phyloP scores from a whole-genome alignment of 1,140 invertebrate genomes.

The Potamilus streckersoni region DNA sequence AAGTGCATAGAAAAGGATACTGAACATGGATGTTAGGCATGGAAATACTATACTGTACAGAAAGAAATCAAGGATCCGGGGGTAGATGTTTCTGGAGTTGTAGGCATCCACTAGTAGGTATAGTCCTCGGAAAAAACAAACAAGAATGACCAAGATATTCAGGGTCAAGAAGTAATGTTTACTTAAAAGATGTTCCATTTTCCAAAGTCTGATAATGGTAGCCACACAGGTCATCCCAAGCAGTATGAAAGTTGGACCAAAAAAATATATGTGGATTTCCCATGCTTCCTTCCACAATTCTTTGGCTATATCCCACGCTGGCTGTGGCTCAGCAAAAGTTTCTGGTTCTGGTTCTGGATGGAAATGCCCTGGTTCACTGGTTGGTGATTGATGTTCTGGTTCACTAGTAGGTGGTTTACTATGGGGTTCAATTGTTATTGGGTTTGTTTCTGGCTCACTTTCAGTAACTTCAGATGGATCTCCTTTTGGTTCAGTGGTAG shows the following conservation, averaged over 20 bases:
- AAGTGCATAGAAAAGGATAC: slow-evolving; percentile 85
- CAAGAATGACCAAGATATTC: slow-evolving; percentile 83
- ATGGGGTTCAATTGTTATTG: slow-evolving; percentile 4
- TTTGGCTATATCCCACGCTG: slow-evolving; percentile 58
- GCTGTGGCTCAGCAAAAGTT: slow-evolving; percentile 40
- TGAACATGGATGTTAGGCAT: slow-evolving; percentile 85
- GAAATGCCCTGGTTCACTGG: background rate
- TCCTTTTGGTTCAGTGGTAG: too few species aligned
- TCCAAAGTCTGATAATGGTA: slow-evolving; percentile 54
- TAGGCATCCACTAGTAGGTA: slow-evolving; percentile 92
- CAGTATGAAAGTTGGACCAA: slow-evolving; percentile 83
- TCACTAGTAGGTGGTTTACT: background rate
- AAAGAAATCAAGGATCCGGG: slow-evolving; percentile 82
- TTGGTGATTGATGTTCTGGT: slow-evolving; percentile 12
- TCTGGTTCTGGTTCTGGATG: slow-evolving; percentile 6
- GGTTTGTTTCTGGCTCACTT: background rate
- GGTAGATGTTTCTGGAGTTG: slow-evolving; percentile 82
- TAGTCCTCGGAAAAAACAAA: slow-evolving; percentile 84
- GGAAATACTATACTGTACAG: slow-evolving; percentile 74
- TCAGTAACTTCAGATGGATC: background rate
- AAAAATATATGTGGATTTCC: slow-evolving; percentile 89
- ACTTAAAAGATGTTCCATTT: slow-evolving; percentile 51
- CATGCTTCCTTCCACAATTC: slow-evolving; percentile 78
- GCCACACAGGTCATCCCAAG: slow-evolving; percentile 82
- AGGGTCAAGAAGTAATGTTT: slow-evolving; percentile 84